Evolutionary conservation across 2,797 vertebrate genomes (phyloP).

Genomic region (Pteropus rufus): DNA sequence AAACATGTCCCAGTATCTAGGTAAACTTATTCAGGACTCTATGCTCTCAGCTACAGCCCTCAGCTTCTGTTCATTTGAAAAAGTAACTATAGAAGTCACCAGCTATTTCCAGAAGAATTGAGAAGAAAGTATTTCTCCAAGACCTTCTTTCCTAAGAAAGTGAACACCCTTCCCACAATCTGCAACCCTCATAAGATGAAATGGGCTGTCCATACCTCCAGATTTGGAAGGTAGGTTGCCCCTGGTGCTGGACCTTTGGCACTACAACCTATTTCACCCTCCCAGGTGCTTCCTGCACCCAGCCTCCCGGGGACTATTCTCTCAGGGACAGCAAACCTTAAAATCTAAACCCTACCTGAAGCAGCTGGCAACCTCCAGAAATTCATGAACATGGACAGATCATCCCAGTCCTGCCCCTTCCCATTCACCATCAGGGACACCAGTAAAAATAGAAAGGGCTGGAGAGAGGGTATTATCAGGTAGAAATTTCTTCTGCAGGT

Average conservation of each 20-base stretch:
- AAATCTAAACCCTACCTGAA: neutral
- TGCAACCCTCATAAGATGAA: neutral
- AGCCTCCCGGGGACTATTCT: neutral
- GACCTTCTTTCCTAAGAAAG: neutral
- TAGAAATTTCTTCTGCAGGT: conserved; percentile 4
- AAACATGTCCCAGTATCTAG: neutral
- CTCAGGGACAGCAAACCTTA: neutral
- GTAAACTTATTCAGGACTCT: neutral
- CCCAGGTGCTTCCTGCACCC: neutral
- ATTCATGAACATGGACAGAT: neutral
- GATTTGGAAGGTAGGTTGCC: neutral
- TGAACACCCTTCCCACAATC: neutral
- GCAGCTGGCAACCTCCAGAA: neutral
- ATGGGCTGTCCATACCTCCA: neutral
- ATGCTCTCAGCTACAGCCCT: neutral
- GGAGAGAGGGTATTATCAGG: neutral
- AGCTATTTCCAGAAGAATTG: neutral
- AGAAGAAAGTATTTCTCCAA: neutral
- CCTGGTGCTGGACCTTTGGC: neutral
- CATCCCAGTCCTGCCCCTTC: neutral
- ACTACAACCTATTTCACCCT: neutral
- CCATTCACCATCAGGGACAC: neutral
- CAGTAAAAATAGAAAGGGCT: conserved; percentile 3
- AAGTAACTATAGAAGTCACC: neutral
- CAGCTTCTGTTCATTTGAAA: neutral